Base-by-base conservation (phyloP, 2,113 vertebrate genomes). In the Sphaerodactylus townsendi region DNA sequence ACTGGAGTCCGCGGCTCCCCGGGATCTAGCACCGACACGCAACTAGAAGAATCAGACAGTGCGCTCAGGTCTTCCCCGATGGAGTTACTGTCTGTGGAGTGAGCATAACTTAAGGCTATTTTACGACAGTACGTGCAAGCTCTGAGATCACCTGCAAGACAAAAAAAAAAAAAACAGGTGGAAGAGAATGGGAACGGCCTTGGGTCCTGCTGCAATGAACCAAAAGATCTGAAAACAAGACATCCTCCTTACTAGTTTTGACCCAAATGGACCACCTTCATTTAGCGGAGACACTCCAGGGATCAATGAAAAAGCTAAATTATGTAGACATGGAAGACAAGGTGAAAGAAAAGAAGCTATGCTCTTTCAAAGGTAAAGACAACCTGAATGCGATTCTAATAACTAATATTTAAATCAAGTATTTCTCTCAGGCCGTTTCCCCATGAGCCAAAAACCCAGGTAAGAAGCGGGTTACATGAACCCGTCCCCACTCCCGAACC, bases 91-190 rank as follows among this genome's bases (percentile, higher is more conserved):
- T 99, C 99, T 17, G 98, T 96, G 7, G 98, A 99, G 94, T 99
- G 98, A 4, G 99, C 97, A 0, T 99, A 99, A 96, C 96, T 99
- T 83, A 99, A 94, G 0, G 98, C 99, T 81, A 99, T 97, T 91
- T 99, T 99, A 69, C 98, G 97, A 90, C 99, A 99, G 91, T 99
- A 99, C 1, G 98, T 99, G 48, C 99, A 99, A 25, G 98, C 98
- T 72, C 99, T 96, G 59, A 99, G 95, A 93, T 99, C 99, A 88
- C 99, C 99, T 99, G 62, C 0, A 90, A 4, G 85, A 6, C 2
- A n/a, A n/a, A n/a, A n/a, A n/a, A n/a, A n/a, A n/a, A n/a, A n/a
- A n/a, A n/a, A 7, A 21, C 2, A 25, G 91, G 91, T 72, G 21
- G 88, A 41, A 87, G 71, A 46, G 77, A 69, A 21, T 1, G 1